A percentile compares a stretch with the other conserved stretches of the same genome.
Evolutionary conservation across 1,140 invertebrate species (phyloP).

Genomic region (Potamilus streckersoni): DNA sequence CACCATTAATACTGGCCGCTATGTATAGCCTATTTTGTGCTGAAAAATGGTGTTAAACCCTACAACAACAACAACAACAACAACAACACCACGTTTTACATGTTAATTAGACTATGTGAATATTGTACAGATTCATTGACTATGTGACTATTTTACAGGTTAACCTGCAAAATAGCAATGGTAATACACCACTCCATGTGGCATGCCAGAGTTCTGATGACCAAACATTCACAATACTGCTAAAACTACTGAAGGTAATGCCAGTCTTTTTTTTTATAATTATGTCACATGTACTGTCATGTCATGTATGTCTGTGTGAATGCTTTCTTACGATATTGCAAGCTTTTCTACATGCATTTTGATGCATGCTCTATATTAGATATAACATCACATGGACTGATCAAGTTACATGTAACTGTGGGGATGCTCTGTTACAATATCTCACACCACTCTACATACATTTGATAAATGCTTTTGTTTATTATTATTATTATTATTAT

Average conservation of each 20-base stretch:
- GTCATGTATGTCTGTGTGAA: constrained; percentile 9
- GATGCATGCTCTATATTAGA: not conserved
- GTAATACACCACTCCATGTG: constrained; percentile 53
- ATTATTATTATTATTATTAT: no score
- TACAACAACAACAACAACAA: no score
- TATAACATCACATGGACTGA: not conserved
- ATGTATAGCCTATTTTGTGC: no score
- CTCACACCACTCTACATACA: no score
- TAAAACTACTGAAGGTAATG: constrained; percentile 44
- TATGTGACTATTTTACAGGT: constrained; percentile 37
- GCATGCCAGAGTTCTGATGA: constrained; percentile 42
- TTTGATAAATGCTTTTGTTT: no score
- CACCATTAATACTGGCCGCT: no score
- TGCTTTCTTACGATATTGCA: constrained; percentile 2
- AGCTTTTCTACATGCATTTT: not conserved
- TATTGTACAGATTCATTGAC: not conserved
- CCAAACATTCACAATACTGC: constrained; percentile 39
- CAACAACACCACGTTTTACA: no score
- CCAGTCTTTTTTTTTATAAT: constrained; percentile 1
- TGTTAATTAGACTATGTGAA: not conserved
- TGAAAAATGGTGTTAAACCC: no score
- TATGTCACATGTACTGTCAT: not conserved
- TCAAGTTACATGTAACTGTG: no score
- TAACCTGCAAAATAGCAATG: constrained; percentile 53
- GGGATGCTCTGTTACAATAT: no score